A percentile compares a stretch with the other conserved stretches of the same genome.
Evolutionary conservation across 2,113 vertebrate genomes (phyloP).

Genomic region (Dipodomys merriami): DNA sequence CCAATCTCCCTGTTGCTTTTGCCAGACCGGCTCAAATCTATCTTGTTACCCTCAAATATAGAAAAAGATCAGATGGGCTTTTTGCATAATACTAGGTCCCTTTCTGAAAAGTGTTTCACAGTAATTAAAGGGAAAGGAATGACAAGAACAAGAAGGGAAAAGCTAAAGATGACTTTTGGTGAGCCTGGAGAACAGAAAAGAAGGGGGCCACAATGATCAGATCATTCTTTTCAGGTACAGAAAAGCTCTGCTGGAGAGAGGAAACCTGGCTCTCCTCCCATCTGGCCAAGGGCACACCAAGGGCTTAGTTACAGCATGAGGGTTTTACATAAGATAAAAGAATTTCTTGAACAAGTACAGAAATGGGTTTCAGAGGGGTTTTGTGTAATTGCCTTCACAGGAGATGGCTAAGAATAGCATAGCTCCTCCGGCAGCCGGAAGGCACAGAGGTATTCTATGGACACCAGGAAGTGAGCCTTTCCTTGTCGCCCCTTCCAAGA

Average conservation of each 20-base stretch:
- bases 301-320: constrained; percentile 63
- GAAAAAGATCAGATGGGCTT: constrained; percentile 8
- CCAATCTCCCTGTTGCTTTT: neutral
- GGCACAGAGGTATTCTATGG: constrained; percentile 7
- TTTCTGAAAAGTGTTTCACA: constrained; percentile 8
- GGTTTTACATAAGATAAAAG: constrained; percentile 62
- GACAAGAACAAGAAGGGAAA: neutral
- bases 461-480: constrained; percentile 24
- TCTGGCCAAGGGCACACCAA: constrained; percentile 56
- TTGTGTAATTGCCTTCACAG: constrained; percentile 64
- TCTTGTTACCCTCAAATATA: neutral
- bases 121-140: constrained; percentile 40
- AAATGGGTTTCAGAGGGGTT: constrained; percentile 68
- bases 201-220: neutral
- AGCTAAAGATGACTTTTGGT: constrained; percentile 2
- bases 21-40: neutral
- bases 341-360: constrained; percentile 60
- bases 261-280: constrained; percentile 50
- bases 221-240: constrained; percentile 25
- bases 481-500: neutral
- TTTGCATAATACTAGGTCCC: neutral
- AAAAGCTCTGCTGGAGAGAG: constrained; percentile 53
- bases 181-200: neutral
- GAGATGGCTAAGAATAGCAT: constrained; percentile 69
- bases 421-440: constrained; percentile 15